These are phyloP conservation scores for Lordiphosa stackelbergi DNA, from an alignment of 1,140 invertebrate genomes.

Conservation along the genomic window DNA sequence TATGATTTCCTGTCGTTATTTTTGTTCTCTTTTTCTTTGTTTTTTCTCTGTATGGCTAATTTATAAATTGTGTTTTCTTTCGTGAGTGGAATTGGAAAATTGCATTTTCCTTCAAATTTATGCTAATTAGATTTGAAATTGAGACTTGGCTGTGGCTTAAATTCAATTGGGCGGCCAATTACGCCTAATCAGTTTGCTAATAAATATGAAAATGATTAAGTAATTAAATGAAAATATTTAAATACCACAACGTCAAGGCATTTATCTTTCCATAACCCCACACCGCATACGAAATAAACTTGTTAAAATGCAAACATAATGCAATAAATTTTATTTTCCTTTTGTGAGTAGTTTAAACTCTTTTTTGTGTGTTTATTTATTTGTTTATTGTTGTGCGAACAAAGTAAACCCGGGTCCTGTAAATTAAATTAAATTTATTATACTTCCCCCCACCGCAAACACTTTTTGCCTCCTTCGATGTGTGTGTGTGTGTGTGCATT, in stretches of 20 bases:
- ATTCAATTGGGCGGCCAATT: slow-evolving; percentile 5
- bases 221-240: slow-evolving; percentile 17
- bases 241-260: slow-evolving; percentile 5
- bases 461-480: slow-evolving; percentile 6
- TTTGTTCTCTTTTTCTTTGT: slow-evolving; percentile 20
- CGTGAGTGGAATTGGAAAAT: slow-evolving; percentile 16
- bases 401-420: slow-evolving; percentile 61
- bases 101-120: slow-evolving; percentile 38
- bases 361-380: slow-evolving; percentile 24
- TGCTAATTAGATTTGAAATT: slow-evolving; percentile 18
- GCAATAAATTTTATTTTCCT: slow-evolving; percentile 59
- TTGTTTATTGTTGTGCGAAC: slow-evolving; percentile 14
- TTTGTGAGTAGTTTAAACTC: slow-evolving; percentile 37
- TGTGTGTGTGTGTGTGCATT: slow-evolving; percentile 12
- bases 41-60: slow-evolving; percentile 39
- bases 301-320: slow-evolving; percentile 68
- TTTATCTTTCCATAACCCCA: slow-evolving; percentile 1
- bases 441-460: slow-evolving; percentile 14
- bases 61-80: slow-evolving; percentile 66
- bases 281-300: slow-evolving; percentile 44
- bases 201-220: slow-evolving; percentile 19
- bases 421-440: slow-evolving; percentile 73
- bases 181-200: slow-evolving; percentile 12
- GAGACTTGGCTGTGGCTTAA: slow-evolving; percentile 5
- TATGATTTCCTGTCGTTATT: slow-evolving; percentile 50